Evolutionary conservation across 2,888 invertebrate genomes (phyloP).

Genomic region (Sesia bembeciformis): DNA sequence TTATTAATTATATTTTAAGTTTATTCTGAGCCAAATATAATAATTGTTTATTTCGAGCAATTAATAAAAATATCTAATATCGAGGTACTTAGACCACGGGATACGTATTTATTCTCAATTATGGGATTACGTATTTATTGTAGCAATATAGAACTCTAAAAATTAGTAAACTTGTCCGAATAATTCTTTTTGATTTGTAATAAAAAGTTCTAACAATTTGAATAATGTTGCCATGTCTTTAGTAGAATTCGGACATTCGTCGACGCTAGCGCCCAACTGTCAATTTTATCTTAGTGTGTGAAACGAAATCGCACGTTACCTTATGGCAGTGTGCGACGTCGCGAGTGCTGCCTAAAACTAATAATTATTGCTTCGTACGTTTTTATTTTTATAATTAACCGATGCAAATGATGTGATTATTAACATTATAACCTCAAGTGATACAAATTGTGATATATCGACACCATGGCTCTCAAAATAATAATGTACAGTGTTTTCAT

Average conservation of each 20-base stretch:
- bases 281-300: slow-evolving; percentile 39
- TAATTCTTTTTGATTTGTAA: no score
- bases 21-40: no score
- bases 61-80: no score
- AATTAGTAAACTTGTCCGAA: no score
- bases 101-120: no score
- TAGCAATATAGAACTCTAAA: no score
- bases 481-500: slow-evolving; percentile 57
- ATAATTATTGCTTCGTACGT: slow-evolving; percentile 66
- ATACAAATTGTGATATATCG: slow-evolving; percentile 66
- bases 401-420: slow-evolving; percentile 57
- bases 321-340: slow-evolving; percentile 69
- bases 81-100: no score
- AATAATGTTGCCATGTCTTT: background rate
- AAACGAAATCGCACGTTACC: slow-evolving; percentile 64
- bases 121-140: no score
- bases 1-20: no score
- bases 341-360: slow-evolving; percentile 56
- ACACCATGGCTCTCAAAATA: slow-evolving; percentile 55
- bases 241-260: slow-evolving; percentile 20
- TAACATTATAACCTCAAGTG: slow-evolving; percentile 61
- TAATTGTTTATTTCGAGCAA: no score
- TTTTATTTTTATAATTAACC: slow-evolving; percentile 70
- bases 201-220: no score
- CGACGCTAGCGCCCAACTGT: slow-evolving; percentile 32